Base-by-base conservation (phyloP, 2,888 invertebrate species). In the Drosophila paracracens region DNA sequence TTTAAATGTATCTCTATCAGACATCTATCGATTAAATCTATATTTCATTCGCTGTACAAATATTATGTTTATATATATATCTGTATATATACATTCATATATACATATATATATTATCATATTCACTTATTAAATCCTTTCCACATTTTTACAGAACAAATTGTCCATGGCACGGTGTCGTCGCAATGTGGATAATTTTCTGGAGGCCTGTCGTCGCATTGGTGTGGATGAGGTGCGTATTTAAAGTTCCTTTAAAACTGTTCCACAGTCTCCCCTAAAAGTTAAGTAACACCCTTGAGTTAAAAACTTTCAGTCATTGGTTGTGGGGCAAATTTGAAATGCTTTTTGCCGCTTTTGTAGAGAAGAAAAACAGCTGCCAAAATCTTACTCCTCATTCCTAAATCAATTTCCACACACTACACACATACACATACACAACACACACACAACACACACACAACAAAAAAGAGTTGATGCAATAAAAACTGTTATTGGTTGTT, bases 161-260 rank as follows among this genome's bases (percentile, higher is more conserved):
- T 93, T 99, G 83, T 97, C 98, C n/a, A 97, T 98, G 96, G 98
- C 98, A 50, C 95, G 98, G 88, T 98, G 98, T 94, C 95, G 98
- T 89, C 95, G 97, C 91, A 99, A 99, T 93, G 98, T 99, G 35
- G 98, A 99, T 92, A 98, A 98, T 94, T 99, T 99, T 92, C 94
- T 99, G 84, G 98, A 98, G 91, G 98, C 98, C 29, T 99, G 98
- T 93, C 95, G 98, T 73, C 97, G 96, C 93, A 97, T 98, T 89
- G 99, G 99, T 80, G 97, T 99, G 18, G 97, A 98, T 94, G 98
- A 98, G 96, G 98, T 98, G 94, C 95, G 96, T 88, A 70, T 31
- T 21, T 10, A 1, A 25, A n/a, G 57, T 21, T 38, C 94, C 58
- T 69, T 25, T 13, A 21, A 25, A 36, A 18, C 18, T 18, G 48